Evolutionary conservation across 2,113 vertebrate species (phyloP), one percentile per base, ranked within the genome.

Genomic region (Tenrec ecaudatus): DNA sequence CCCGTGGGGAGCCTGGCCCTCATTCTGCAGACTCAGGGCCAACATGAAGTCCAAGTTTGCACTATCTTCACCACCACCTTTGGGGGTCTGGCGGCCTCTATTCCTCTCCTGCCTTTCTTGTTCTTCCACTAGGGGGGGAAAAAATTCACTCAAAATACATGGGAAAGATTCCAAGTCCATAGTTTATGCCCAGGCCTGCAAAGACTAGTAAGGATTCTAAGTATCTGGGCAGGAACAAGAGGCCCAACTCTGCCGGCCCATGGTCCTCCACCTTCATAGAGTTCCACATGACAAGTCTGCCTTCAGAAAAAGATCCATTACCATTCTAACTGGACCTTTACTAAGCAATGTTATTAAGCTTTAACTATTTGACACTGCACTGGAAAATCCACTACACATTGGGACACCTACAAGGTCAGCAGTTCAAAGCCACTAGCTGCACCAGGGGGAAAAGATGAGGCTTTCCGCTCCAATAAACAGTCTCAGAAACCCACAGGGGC

Each of bases 11-110:
- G 89, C 66, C 75, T 85, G 69, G 29, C 90, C 95, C 91, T 99
- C 99, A 27, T 91, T 98, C 77, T 99, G 98, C 47, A 99, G 97
- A 97, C 99, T 99, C 12, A 99, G 98, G 89, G 99, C 99, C 98
- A 99, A 84, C 96, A 98, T 98, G 89, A 99, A 99, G 97, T 99
- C 99, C 92, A 99, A 97, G 69, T 98, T 97, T 3, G 98, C 97
- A 0, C 97, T 98, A 80, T 98, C 98, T 36, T 98, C 98, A 4
- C 96, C 94, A 3, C 64, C 25, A 36, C 93, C 90, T 73, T 57
- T 84, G 0, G 76, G 69, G 25, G 93, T 68, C 81, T 22, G 79
- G 69, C 6, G 2, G 16, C 80, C n/a, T 88, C 83, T 85, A 8
- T 89, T 91, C 62, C 94, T 97, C 88, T 96, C 96, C 80, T 95